Evolutionary conservation across 2,797 vertebrate species (phyloP).

Genomic region (Diglossa cyanea): DNA sequence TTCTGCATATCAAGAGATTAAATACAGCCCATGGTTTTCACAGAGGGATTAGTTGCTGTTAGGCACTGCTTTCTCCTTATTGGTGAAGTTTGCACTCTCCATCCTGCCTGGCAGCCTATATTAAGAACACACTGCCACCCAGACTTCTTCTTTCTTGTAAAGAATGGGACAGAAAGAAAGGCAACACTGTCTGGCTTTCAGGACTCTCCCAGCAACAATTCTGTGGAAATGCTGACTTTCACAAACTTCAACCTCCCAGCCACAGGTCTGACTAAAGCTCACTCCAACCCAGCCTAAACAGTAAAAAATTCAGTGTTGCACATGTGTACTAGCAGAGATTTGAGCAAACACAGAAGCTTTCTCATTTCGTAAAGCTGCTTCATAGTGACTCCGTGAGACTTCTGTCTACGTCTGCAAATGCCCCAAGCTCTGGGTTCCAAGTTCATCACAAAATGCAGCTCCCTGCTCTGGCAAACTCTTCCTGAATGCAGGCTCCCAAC

Average conservation of each 20-base stretch:
- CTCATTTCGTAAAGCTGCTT: background rate
- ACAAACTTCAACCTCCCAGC: background rate
- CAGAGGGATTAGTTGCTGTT: background rate
- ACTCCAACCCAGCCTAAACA: background rate
- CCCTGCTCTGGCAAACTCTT: background rate
- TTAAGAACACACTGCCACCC: background rate
- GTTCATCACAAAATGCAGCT: background rate
- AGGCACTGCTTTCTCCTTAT: background rate
- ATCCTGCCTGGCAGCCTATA: slow-evolving; percentile 8
- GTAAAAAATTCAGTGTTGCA: background rate
- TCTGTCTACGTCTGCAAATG: background rate
- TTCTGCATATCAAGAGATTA: background rate
- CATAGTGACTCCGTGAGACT: background rate
- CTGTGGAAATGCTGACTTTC: background rate
- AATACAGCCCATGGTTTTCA: background rate
- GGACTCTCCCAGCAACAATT: background rate
- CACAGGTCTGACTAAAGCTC: background rate
- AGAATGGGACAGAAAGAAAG: background rate
- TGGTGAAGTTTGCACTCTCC: background rate
- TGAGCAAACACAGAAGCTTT: background rate
- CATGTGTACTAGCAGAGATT: background rate
- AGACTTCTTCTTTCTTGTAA: slow-evolving; percentile 40
- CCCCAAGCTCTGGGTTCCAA: background rate
- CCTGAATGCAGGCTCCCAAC: background rate
- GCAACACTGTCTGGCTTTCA: background rate